Conservation (phyloP, 2,888 invertebrate species). For the Platycnemis pennipes region DNA sequence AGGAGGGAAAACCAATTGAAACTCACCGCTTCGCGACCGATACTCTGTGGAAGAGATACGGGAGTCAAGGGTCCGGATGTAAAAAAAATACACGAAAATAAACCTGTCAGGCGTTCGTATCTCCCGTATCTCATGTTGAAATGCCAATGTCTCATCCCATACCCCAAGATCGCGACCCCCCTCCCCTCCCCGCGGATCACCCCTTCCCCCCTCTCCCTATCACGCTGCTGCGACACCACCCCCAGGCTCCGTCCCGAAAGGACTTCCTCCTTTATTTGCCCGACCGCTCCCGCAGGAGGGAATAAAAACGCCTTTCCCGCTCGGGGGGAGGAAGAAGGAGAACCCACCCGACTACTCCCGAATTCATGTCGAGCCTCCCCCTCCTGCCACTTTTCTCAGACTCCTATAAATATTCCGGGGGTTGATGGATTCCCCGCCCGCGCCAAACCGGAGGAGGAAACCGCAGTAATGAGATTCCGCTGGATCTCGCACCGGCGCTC, state of each 20-base stretch:
- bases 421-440: neutral
- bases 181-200: neutral
- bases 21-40: neutral
- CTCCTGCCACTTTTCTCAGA: neutral
- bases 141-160: constrained; percentile 29
- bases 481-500: neutral
- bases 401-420: constrained; percentile 26
- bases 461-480: constrained; percentile 29
- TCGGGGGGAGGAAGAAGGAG: neutral
- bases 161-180: neutral
- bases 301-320: neutral
- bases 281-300: neutral
- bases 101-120: constrained; percentile 21
- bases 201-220: neutral
- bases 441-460: neutral
- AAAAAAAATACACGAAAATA: constrained; percentile 34
- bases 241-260: neutral
- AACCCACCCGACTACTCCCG: neutral
- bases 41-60: constrained; percentile 14
- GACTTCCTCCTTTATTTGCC: neutral
- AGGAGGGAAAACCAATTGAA: constrained; percentile 38
- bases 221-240: neutral
- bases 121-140: neutral
- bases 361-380: neutral
- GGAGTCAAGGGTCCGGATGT: neutral